A percentile compares a stretch with the other conserved stretches of the same genome.
These are phyloP conservation scores for Drosophila quadrilineata DNA, from an alignment of 1,140 invertebrate species.

Conservation along the genomic window DNA sequence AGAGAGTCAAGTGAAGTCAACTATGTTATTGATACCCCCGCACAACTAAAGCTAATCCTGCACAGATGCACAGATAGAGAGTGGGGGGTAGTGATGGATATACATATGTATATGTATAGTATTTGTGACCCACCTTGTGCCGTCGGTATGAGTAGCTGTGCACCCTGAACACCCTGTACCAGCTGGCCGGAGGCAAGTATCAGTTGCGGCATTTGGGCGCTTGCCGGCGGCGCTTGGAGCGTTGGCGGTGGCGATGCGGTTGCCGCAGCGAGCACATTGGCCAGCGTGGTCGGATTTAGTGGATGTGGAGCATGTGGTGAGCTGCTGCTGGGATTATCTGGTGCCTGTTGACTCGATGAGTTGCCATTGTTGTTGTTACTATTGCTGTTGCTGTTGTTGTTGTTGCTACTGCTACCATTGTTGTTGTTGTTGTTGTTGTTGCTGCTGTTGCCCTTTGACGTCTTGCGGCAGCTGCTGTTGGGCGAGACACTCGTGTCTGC, in stretches of 20 bases:
- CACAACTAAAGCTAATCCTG: constrained; percentile 37
- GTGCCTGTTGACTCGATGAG: constrained; percentile 45
- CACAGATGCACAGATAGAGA: neutral
- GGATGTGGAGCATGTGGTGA: constrained; percentile 54
- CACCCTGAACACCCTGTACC: constrained; percentile 94
- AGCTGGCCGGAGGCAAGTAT: constrained; percentile 95
- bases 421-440: constrained; percentile 18
- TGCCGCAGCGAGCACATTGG: constrained; percentile 71
- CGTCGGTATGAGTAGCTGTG: constrained; percentile 95
- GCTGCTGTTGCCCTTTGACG: constrained; percentile 10
- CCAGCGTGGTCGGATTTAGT: constrained; percentile 62
- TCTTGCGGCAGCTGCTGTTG: neutral
- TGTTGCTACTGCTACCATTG: constrained; percentile 34
- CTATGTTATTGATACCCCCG: constrained; percentile 69
- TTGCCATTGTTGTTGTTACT: constrained; percentile 36
- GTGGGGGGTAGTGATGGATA: neutral
- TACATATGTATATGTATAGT: neutral
- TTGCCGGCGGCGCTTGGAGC: constrained; percentile 82
- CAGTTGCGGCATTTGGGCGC: constrained; percentile 81
- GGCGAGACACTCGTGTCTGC: constrained; percentile 20
- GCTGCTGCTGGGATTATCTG: constrained; percentile 67
- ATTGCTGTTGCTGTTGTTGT: constrained; percentile 2
- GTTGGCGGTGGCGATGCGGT: constrained; percentile 81
- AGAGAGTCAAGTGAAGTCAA: constrained; percentile 67
- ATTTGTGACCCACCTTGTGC: constrained; percentile 89